These are phyloP conservation scores for Daubentonia madagascariensis DNA, from an alignment of 2,113 vertebrate genomes.

Conservation along the genomic window DNA sequence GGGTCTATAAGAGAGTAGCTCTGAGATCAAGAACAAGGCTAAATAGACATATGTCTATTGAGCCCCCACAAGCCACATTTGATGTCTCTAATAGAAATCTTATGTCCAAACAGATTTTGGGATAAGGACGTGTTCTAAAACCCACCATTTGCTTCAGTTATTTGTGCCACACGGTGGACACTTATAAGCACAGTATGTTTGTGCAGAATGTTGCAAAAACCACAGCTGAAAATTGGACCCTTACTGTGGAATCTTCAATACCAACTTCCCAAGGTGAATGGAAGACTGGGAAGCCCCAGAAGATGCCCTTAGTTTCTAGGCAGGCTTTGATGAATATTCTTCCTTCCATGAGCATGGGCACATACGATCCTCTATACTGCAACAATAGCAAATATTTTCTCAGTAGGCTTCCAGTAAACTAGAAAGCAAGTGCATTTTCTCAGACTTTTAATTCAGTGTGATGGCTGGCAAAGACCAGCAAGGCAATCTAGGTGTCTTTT, in stretches of 20 bases:
- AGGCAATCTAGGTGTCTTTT: neutral
- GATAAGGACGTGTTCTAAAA: neutral
- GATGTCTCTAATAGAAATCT: neutral
- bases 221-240: neutral
- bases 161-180: too few relatives aligned
- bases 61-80: neutral
- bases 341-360: neutral
- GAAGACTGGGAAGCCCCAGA: neutral
- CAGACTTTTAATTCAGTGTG: neutral
- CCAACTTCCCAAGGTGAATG: neutral
- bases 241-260: accelerated
- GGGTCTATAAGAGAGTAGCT: neutral
- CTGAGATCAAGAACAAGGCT: neutral
- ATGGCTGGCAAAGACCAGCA: neutral
- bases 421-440: neutral
- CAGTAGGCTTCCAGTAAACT: neutral
- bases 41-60: neutral
- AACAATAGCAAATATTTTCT: neutral
- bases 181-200: neutral
- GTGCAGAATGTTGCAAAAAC: neutral
- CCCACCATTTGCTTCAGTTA: neutral
- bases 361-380: neutral
- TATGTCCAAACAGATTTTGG: neutral
- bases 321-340: neutral
- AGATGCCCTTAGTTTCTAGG: neutral